Evolutionary conservation across 1,140 invertebrate genomes (phyloP), one percentile per base, ranked within the genome.

Genomic region (Drosophila ohnishii): DNA sequence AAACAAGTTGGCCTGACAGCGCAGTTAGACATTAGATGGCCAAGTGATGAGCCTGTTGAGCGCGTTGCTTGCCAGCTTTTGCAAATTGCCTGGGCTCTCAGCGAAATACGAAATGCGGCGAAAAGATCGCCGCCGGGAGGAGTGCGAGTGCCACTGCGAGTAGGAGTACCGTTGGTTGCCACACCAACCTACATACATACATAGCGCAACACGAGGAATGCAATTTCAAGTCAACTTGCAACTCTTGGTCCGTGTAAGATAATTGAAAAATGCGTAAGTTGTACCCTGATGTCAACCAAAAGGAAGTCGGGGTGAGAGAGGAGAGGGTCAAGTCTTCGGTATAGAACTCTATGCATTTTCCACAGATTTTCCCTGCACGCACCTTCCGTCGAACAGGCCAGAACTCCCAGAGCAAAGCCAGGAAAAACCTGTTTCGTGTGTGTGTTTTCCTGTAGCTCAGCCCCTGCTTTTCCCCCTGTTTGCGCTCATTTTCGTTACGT

Each of bases 121-220:
- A 71, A 71, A 71, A 71, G 44, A 71, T 47, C 8, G 67, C 67
- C 67, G 51, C 67, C 53, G 69, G 67, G 40, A 37, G 22, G 16
- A 51, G 32, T 51, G 30, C 11, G 48, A 28, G 28, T 50, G n/a
- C 25, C 32, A 22, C 16, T 53, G 8, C 32, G 50, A 34, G 51
- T 53, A 55, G 51, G 51, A 55, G 75, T 87, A 83, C 83, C 83
- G 83, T 87, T 87, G 84, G 28, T 87, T 87, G 83, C 84, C 83
- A 88, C 83, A 87, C 80, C 83, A 87, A 87, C 83, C 83, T 83
- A 87, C 72, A 83, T 88, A 87, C 72, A 83, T 88, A 86, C 75
- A 83, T 80, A 76, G 48, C 30, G 48, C 74, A 75, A 9, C 22
- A 56, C 57, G 44, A 61, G 82, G 81, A 85, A 85, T 86, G 83